Evolutionary conservation across 2,888 invertebrate species (phyloP).

Genomic region (Drosophila seclusa): DNA sequence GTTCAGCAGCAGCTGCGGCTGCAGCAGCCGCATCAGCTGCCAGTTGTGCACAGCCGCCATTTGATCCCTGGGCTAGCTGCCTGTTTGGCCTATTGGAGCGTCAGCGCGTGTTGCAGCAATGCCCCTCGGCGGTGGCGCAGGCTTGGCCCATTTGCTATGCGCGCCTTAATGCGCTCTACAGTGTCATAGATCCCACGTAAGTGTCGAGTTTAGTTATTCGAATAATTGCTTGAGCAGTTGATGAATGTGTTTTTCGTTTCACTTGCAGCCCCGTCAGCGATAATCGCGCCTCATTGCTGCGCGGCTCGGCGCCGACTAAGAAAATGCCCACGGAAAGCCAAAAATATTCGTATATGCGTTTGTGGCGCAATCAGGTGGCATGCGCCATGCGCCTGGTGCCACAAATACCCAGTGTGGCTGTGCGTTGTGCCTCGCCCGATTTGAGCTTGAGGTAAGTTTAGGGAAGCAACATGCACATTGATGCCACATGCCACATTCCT

Average conservation of each 20-base stretch:
- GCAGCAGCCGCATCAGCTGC: conserved; percentile 54
- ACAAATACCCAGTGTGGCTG: conserved; percentile 93
- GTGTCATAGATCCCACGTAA: conserved; percentile 97
- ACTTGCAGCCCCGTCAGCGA: conserved; percentile 95
- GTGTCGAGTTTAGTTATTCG: conserved; percentile 66
- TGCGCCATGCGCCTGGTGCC: conserved; percentile 98
- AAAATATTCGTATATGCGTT: conserved; percentile 96
- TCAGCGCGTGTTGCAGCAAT: conserved; percentile 91
- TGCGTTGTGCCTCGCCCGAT: conserved; percentile 97
- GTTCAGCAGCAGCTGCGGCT: conserved; percentile 62
- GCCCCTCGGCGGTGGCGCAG: conserved; percentile 94
- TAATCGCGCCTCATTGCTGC: conserved; percentile 96
- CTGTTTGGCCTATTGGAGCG: conserved; percentile 95
- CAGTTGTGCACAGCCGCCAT: conserved; percentile 84
- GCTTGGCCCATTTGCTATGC: conserved; percentile 98
- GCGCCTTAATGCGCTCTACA: conserved; percentile 94
- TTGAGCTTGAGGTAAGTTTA: conserved; percentile 92
- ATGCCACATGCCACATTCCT: conserved; percentile 4
- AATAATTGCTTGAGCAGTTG: not conserved
- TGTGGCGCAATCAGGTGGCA: conserved; percentile 99
- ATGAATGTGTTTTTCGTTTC: conserved; percentile 31
- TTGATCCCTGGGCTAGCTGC: conserved; percentile 96
- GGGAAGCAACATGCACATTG: conserved; percentile 18
- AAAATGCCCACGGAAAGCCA: conserved; percentile 94
- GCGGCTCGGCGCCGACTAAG: conserved; percentile 94